Evolutionary conservation across 2,113 vertebrate species (phyloP), one percentile per base, ranked within the genome.

Genomic region (Oreotrochilus melanogaster): DNA sequence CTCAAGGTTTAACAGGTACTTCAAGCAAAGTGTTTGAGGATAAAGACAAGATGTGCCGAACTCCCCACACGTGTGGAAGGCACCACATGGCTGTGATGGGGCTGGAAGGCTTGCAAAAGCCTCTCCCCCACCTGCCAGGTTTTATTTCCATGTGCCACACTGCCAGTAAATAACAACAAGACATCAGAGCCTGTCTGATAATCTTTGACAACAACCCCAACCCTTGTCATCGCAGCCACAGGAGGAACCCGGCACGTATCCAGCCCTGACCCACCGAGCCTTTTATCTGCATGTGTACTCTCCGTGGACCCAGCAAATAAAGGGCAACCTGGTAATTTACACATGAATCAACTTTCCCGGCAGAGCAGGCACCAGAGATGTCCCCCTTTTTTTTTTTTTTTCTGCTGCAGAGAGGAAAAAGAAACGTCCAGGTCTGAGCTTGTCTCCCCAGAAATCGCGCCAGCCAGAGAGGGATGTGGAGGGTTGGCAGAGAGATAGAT

Each of bases 331-430:
- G 82, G 95, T 97, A 95, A 99, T 99, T 98, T 99, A 98, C 98
- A 99, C 98, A 98, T 98, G 98, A 98, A 98, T 98, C 97, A 97
- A 96, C 97, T 95, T 98, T 96, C 97, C 97, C 75, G 60, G 92
- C 96, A 92, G 95, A 96, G 91, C 33, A 89, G 97, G 97, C 98
- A 98, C 96, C 93, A 96, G 97, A 98, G 97, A 98, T 73, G 0
- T 96, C 94, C 96, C 96, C 98, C 97, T 98, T 98, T 98, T 95
- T 98, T 96, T 92, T 96, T 98, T 97, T 98, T 98, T 98, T 95
- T 98, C 96, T 92, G 94, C 90, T n/a, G 33, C 5, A 14, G 94
- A 78, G 78, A 97, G 97, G 96, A 97, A 97, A 97, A 39, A 39
- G 39, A 39, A 93, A 96, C 93, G 94, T 97, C 79, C 93, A 97